Evolutionary conservation across 2,113 vertebrate species (phyloP), one percentile per base, ranked within the genome.

Genomic region (Eclectus roratus): DNA sequence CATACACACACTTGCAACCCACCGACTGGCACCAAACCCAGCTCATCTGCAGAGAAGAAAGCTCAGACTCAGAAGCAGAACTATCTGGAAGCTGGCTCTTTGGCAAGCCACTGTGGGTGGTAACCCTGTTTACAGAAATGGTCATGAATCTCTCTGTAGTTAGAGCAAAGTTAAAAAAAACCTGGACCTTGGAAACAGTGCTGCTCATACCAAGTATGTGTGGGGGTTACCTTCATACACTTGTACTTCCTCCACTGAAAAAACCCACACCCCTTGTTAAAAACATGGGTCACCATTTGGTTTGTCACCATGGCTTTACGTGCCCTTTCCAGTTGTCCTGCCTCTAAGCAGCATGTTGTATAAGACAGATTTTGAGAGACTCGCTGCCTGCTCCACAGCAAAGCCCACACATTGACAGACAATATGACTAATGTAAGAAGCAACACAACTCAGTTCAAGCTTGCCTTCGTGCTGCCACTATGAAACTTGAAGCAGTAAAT

Each of bases 71-170:
- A 74, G 49, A 89, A 10, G 44, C 4, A 71, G 93, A 96, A 86
- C 53, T 41, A 35, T 93, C 94, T 94, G 80, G 93, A 94, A 95
- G 77, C 76, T 18, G 35, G 0, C 15, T 74, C 80, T 71, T 52
- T 95, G 92, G 93, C 88, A 96, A 79, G 80, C 66, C 63, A 49
- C 0, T 11, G 69, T 60, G 88, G 83, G 93, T 86, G 92, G 93
- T 63, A 96, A 72, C 81, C n/a, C 43, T 84, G 69, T 64, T 86
- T 56, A 88, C 93, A 76, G 83, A 78, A 93, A 90, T 4, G 31
- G 80, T 79, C 86, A 76, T 0, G 43, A 93, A 74, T 76, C 77
- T 47, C 73, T 80, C 66, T 6, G 28, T 74, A 85, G 46, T 81
- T 90, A 53, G 21, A 4, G 73, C 35, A 2, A 74, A 82, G 80